A percentile compares a stretch with the other conserved stretches of the same genome.
phyloP scores from a whole-genome alignment of 2,113 vertebrate genomes.

The Brachypteracias leptosomus region DNA sequence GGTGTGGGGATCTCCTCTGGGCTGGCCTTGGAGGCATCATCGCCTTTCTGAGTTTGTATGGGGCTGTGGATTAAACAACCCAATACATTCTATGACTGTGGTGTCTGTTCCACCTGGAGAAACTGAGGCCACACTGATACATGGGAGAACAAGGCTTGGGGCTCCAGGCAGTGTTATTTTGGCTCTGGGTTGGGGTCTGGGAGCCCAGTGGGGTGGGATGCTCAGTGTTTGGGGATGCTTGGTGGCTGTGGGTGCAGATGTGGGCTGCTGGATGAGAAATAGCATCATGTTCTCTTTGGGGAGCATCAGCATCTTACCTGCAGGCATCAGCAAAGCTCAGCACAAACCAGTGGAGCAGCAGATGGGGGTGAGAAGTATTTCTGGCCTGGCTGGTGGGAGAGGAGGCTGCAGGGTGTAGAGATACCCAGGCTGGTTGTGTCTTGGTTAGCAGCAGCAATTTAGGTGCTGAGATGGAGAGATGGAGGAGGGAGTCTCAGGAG shows the following conservation, averaged over 20 bases:
- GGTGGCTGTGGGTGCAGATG: not conserved
- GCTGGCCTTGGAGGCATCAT: not conserved
- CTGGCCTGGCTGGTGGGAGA: not conserved
- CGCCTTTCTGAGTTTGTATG: not conserved
- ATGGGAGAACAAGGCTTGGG: accelerated
- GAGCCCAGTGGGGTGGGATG: not conserved
- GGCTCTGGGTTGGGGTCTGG: not conserved
- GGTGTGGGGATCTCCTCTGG: not conserved
- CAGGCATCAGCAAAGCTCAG: not conserved
- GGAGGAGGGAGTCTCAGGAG: not conserved
- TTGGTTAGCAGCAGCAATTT: not conserved
- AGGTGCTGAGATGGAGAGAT: not conserved
- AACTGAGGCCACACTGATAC: not conserved
- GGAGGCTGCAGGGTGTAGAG: not conserved
- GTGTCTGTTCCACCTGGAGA: not conserved
- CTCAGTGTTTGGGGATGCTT: accelerated
- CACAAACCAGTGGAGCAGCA: not conserved
- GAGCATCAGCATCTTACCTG: not conserved
- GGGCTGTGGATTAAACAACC: not conserved
- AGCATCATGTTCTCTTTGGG: not conserved
- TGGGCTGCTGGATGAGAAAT: not conserved
- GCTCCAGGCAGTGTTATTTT: not conserved
- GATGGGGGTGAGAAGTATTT: not conserved
- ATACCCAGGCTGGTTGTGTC: not conserved
- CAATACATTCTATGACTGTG: too few species aligned